Evolutionary conservation across 2,797 vertebrate species (phyloP).

Genomic region (Caiman crocodilus): DNA sequence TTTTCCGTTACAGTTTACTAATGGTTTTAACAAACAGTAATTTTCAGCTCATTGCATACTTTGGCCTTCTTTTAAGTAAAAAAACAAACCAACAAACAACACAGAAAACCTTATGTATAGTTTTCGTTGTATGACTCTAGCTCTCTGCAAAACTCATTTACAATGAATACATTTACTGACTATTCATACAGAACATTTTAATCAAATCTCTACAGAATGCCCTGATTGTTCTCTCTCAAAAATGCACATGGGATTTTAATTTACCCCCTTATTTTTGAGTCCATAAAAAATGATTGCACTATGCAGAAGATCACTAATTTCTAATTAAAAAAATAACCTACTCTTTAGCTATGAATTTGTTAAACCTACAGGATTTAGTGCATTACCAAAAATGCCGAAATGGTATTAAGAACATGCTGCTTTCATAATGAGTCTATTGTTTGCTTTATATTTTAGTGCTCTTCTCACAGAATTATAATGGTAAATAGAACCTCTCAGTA

Average conservation of each 20-base stretch:
- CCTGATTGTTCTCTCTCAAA: constrained; percentile 31
- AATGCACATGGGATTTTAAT: constrained; percentile 13
- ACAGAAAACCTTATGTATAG: background rate
- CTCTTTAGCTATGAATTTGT: background rate
- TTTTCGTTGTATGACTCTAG: background rate
- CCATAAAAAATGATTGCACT: background rate
- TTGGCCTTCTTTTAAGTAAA: background rate
- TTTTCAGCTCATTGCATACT: background rate
- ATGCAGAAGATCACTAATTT: constrained; percentile 16
- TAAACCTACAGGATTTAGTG: constrained; percentile 14
- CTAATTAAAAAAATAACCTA: background rate
- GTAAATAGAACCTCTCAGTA: constrained; percentile 30
- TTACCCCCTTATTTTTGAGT: background rate
- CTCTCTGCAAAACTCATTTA: background rate
- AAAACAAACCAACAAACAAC: background rate
- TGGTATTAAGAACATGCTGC: background rate
- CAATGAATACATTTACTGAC: background rate
- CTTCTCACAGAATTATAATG: constrained; percentile 38
- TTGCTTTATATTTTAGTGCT: constrained; percentile 37
- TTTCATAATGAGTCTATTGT: constrained; percentile 29
- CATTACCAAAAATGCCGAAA: constrained; percentile 3
- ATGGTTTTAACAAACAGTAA: background rate
- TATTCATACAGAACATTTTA: background rate
- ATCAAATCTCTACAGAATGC: background rate
- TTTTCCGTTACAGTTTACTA: background rate